These are phyloP conservation scores for Philypnodon macrostomus DNA, from an alignment of 2,797 vertebrate genomes.

Conservation along the genomic window DNA sequence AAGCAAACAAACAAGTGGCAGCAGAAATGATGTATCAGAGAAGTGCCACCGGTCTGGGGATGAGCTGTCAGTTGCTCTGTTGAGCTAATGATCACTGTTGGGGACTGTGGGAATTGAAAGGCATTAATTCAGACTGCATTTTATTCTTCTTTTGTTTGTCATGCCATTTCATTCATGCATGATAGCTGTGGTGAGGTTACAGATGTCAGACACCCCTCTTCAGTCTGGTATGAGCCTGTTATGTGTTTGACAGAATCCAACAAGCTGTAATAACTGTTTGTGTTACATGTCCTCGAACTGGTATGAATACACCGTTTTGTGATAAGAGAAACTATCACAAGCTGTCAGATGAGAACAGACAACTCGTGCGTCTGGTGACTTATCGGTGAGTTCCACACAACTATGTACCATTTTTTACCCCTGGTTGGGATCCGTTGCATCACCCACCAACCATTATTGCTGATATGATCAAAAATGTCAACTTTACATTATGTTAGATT, in stretches of 20 bases:
- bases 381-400: too few relatives aligned
- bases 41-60: conserved; percentile 58
- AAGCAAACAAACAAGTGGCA: conserved; percentile 70
- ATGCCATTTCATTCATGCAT: conserved; percentile 22
- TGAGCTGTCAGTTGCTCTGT: conserved; percentile 70
- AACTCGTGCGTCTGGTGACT: too few relatives aligned
- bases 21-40: conserved; percentile 68
- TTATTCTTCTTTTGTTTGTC: conserved; percentile 20
- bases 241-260: background rate
- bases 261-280: background rate
- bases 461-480: too few relatives aligned
- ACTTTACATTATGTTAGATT: too few relatives aligned
- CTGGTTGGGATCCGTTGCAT: too few relatives aligned
- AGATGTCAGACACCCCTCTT: background rate
- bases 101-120: conserved; percentile 59
- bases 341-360: too few relatives aligned
- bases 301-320: background rate
- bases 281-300: background rate
- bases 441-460: too few relatives aligned
- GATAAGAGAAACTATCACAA: too few relatives aligned
- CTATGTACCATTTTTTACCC: too few relatives aligned
- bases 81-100: conserved; percentile 70
- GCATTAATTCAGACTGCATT: conserved; percentile 52
- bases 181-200: conserved; percentile 7
- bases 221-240: background rate